Evolutionary conservation across 2,888 invertebrate genomes (phyloP), one percentile per base, ranked within the genome.

Genomic region (Apodemia hepburni): DNA sequence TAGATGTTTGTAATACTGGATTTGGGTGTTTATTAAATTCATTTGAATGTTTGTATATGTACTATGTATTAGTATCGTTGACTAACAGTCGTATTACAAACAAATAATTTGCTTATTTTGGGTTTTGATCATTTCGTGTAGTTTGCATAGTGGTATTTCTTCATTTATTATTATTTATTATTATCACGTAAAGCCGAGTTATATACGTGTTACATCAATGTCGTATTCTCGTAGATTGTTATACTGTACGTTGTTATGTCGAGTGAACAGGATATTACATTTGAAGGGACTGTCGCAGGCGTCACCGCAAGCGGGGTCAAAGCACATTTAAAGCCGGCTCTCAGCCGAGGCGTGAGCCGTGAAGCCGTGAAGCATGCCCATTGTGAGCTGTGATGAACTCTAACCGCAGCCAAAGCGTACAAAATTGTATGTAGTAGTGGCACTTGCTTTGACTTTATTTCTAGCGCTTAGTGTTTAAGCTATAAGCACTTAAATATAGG

Each of bases 321-420:
- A 62, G 62, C 61, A 61, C 58, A 61, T 61, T 58, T 58, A 58
- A 61, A 61, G 45, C 6, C 12, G 29, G 57, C 57, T 27, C 57
- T 17, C 18, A 57, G 57, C 29, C 58, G 58, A 58, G 58, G 58
- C 58, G 42, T 58, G 61, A 58, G 58, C 47, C 61, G 58, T 45
- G 61, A 58, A 47, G 61, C 58, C 45, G 58, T 58, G 61, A 62
- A 47, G 61, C 58, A 58, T 58, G 33, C 58, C 58, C 47, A 61
- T 57, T 61, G 57, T 61, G 57, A 54, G 42, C 61, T 12, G 12
- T 49, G 61, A 62, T 62, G 61, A 58, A 35, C 58, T 58, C 58
- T 29, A 51, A 61, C 61, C 49, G 15, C 62, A 62, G 62, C 22
- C 54, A 57, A 57, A 57, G 54, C 29, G 27, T 29, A 57, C n/a